Base-by-base conservation (phyloP, 2,113 vertebrate genomes). In the Neotragus moschatus region DNA sequence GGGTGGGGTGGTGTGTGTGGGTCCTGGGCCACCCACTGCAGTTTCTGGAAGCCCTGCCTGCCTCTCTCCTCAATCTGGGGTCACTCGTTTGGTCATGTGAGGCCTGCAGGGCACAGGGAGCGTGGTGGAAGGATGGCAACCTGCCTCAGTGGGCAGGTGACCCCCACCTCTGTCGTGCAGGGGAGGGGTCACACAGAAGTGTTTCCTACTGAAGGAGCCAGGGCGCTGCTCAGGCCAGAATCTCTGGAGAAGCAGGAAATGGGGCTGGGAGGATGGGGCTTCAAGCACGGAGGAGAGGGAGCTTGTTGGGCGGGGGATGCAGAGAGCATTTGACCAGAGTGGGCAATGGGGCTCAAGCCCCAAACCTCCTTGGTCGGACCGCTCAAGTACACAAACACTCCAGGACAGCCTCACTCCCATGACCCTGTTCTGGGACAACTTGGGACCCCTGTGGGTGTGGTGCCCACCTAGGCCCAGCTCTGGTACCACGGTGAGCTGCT, bases 291-390 rank as follows among this genome's bases (percentile, higher is more conserved):
- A 82, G 47, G 58, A 63, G 12, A 3, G 58, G 47, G 21, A 39
- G 13, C n/a, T 55, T 6, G 12, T 19, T n/a, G n/a, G 3, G n/a
- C 0, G 28, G 14, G 10, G 1, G n/a, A n/a, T 28, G 16, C 9
- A 8, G 30, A 26, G 73, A 45, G 39, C 63, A 47, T n/a, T 21
- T 55, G 56, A 45, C 45, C 21, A 10, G 47, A 55, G 58, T 9
- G 1, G 56, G 73, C 55, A n/a, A 14, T 33, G 17, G 45, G 28
- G 80, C n/a, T 45, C 14, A 17, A 73, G 56, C 16, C 56, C 60
- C 33, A 55, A 19, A 25, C 21, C 26, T 30, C 2, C 58, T 30
- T 4, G 39, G 47, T 3, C 4, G 43, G 66, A 70, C 17, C 2
- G 3, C 53, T 93, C 11, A 0, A 0, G 23, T 23, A n/a, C 11